phyloP scores from a whole-genome alignment of 2,888 invertebrate species.

The Nysson spinosus region DNA sequence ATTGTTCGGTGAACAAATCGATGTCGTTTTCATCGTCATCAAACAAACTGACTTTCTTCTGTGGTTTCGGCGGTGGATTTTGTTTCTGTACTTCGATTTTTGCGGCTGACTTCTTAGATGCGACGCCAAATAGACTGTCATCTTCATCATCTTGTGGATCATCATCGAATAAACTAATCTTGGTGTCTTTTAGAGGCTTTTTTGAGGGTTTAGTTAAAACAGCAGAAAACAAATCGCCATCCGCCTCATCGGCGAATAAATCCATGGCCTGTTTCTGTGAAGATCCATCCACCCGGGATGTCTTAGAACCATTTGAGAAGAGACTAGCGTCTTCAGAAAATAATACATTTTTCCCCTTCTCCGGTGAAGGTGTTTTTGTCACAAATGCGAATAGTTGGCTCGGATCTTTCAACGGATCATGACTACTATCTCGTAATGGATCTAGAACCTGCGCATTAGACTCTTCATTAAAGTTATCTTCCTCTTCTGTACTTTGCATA shows the following conservation, averaged over 20 bases:
- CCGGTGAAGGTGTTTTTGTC: slow-evolving; percentile 75
- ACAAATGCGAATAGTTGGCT: slow-evolving; percentile 75
- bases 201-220: slow-evolving; percentile 59
- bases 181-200: slow-evolving; percentile 62
- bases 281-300: slow-evolving; percentile 33
- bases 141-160: slow-evolving; percentile 66
- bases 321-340: slow-evolving; percentile 71
- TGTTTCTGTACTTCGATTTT: slow-evolving; percentile 40
- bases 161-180: slow-evolving; percentile 67
- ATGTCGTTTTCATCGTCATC: slow-evolving; percentile 55
- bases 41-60: slow-evolving; percentile 51
- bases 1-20: slow-evolving; percentile 42
- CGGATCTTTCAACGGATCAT: slow-evolving; percentile 73
- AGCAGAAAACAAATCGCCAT: slow-evolving; percentile 70
- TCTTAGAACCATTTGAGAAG: slow-evolving; percentile 61
- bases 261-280: slow-evolving; percentile 55
- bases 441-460: slow-evolving; percentile 54
- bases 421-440: slow-evolving; percentile 69
- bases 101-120: slow-evolving; percentile 27
- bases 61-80: slow-evolving; percentile 21
- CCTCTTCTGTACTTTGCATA: not conserved
- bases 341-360: slow-evolving; percentile 66
- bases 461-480: slow-evolving; percentile 9
- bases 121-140: slow-evolving; percentile 63
- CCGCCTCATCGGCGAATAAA: slow-evolving; percentile 68